Evolutionary conservation across 2,888 invertebrate species (phyloP).

Genomic region (Microctonus aethiopoides): DNA sequence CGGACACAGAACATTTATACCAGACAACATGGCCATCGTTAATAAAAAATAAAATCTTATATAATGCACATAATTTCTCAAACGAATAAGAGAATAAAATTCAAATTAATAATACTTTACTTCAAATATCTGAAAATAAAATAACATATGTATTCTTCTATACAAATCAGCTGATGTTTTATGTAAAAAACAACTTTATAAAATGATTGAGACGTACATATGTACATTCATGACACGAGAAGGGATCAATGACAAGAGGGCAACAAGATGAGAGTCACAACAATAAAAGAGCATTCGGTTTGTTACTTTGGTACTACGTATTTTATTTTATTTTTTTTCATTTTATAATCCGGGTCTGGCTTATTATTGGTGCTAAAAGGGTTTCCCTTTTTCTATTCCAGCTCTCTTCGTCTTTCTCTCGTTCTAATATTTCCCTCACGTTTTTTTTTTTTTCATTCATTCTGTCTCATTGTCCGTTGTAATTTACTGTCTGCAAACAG

Average conservation of each 20-base stretch:
- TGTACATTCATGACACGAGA: not conserved
- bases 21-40: not conserved
- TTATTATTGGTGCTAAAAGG: constrained; percentile 54
- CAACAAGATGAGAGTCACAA: constrained; percentile 7
- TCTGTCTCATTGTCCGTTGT: constrained; percentile 60
- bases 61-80: too few relatives aligned
- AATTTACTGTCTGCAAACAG: constrained; percentile 68
- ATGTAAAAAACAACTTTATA: not conserved
- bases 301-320: constrained; percentile 6
- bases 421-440: not conserved
- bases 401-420: not conserved
- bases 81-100: too few relatives aligned
- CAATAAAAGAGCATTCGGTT: constrained; percentile 51
- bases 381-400: constrained; percentile 42
- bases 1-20: not conserved
- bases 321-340: constrained; percentile 41
- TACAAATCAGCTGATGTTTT: not conserved
- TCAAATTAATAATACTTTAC: too few relatives aligned
- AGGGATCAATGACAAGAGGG: constrained; percentile 11
- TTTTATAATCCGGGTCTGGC: constrained; percentile 60
- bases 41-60: not conserved
- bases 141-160: constrained; percentile 13
- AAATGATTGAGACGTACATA: constrained; percentile 26
- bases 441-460: constrained; percentile 17
- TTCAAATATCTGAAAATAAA: too few relatives aligned